Evolutionary conservation across 2,113 vertebrate species (phyloP).

Genomic region (Rattus norvegicus): DNA sequence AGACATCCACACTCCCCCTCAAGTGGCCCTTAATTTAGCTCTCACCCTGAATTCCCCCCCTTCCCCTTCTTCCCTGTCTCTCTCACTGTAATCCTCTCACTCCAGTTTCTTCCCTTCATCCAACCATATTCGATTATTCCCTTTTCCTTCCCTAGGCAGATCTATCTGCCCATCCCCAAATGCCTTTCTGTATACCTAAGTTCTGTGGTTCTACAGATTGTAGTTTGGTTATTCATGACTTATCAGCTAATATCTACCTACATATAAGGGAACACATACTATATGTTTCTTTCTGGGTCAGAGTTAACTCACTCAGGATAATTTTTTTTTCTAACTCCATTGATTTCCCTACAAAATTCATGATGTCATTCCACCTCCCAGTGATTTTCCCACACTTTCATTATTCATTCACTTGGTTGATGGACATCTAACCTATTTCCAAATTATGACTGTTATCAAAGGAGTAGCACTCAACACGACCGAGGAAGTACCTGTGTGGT

Average conservation of each 20-base stretch:
- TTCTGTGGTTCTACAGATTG: neutral
- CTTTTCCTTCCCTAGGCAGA: neutral
- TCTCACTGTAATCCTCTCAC: no score
- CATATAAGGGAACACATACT: neutral
- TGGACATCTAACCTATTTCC: neutral
- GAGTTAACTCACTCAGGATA: neutral
- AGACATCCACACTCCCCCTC: no score
- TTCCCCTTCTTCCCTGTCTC: no score
- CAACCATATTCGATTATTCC: neutral
- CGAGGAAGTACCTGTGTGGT: neutral
- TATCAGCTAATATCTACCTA: neutral
- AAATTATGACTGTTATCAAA: neutral
- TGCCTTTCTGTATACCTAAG: neutral
- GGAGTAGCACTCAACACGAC: neutral
- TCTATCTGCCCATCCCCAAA: neutral
- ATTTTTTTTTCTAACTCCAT: neutral
- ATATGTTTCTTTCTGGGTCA: neutral
- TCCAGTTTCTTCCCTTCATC: no score
- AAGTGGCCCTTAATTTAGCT: no score
- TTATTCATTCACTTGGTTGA: neutral
- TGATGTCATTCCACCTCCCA: neutral
- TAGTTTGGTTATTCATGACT: neutral
- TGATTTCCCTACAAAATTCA: neutral
- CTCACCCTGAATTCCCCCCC: no score
- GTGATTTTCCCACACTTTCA: neutral